phyloP scores from a whole-genome alignment of 2,113 vertebrate genomes.

The Cyprinus carpio region DNA sequence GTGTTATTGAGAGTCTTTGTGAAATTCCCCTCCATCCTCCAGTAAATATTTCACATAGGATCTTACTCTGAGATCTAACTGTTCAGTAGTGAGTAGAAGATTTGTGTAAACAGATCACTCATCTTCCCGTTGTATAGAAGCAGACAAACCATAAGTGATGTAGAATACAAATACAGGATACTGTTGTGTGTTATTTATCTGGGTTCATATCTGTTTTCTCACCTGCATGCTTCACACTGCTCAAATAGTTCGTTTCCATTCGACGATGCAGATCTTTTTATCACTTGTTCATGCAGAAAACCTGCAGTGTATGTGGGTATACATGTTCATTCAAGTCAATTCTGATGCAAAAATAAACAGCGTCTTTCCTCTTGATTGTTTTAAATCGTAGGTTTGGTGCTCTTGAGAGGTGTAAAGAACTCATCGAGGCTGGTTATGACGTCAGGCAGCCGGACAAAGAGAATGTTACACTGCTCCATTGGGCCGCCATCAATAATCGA shows the following conservation, averaged over 20 bases:
- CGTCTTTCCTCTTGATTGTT: not conserved
- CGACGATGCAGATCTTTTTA: not conserved
- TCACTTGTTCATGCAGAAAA: not conserved
- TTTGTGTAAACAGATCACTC: not conserved
- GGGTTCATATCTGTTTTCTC: not conserved
- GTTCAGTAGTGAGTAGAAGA: not conserved
- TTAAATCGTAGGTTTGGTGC: conserved; percentile 83
- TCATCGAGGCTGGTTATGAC: conserved; percentile 93
- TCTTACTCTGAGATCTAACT: not conserved
- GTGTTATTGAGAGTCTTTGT: too few species aligned
- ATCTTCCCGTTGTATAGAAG: not conserved
- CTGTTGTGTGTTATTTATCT: not conserved
- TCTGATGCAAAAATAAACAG: not conserved
- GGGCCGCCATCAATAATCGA: conserved; percentile 97
- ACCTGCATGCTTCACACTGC: conserved; percentile 8
- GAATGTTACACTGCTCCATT: conserved; percentile 94
- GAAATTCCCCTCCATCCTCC: not conserved
- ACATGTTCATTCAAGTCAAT: not conserved
- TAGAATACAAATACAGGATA: not conserved
- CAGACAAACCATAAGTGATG: not conserved
- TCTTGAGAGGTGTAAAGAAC: conserved; percentile 89
- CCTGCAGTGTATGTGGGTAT: not conserved
- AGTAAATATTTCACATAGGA: not conserved
- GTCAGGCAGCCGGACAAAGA: conserved; percentile 92
- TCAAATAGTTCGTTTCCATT: not conserved